Percentiles rank a stretch among this genome's conserved stretches.
These are phyloP conservation scores for Hippocampus barbouri DNA, from an alignment of 2,113 vertebrate species.

Conservation along the genomic window DNA sequence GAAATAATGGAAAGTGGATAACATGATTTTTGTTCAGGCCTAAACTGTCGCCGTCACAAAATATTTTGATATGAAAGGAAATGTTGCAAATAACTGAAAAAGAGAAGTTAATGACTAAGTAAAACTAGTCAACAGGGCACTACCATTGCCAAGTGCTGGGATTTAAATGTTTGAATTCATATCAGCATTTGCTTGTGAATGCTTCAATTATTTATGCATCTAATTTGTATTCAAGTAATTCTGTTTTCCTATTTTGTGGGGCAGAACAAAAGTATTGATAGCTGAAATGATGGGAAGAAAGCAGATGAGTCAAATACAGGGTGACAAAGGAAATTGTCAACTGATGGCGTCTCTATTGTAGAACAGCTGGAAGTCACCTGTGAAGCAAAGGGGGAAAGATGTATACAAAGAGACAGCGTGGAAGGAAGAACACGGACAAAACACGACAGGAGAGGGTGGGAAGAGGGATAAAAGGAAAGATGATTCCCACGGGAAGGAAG, in stretches of 20 bases:
- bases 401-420: background rate
- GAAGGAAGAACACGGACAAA: background rate
- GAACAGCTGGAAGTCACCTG: constrained; percentile 12
- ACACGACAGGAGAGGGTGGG: constrained; percentile 1
- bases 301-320: background rate
- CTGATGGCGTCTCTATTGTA: background rate
- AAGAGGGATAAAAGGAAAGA: background rate
- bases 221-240: too few relatives aligned
- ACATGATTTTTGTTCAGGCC: background rate
- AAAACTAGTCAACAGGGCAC: too few relatives aligned
- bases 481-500: background rate
- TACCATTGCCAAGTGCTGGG: too few relatives aligned
- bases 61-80: background rate
- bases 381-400: constrained; percentile 5
- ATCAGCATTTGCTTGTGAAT: too few relatives aligned
- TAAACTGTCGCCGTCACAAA: background rate
- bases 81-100: background rate
- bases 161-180: too few relatives aligned
- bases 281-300: background rate
- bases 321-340: background rate
- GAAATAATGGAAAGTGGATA: background rate
- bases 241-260: too few relatives aligned
- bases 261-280: background rate
- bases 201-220: too few relatives aligned
- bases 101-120: too few relatives aligned